Percentiles rank a stretch among this genome's conserved stretches.
phyloP scores from a whole-genome alignment of 1,140 invertebrate species.

The Pollicipes pollicipes region DNA sequence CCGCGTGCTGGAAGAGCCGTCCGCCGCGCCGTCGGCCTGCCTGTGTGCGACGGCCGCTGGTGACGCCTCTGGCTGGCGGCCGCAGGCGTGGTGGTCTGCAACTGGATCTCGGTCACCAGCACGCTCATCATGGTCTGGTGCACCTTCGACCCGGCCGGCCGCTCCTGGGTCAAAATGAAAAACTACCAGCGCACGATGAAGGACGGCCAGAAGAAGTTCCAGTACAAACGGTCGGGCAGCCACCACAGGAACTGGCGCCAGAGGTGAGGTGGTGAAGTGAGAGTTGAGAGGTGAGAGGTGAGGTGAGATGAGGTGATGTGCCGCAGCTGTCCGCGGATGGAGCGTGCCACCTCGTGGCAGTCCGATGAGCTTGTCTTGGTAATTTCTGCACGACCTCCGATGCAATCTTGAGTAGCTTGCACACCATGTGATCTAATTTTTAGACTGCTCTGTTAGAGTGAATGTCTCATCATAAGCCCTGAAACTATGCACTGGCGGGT shows the following conservation, averaged over 20 bases:
- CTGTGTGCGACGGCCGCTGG: neutral
- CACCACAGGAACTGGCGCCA: constrained; percentile 63
- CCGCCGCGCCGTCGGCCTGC: neutral
- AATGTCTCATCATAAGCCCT: no score
- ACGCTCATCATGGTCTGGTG: constrained; percentile 68
- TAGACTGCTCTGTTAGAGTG: no score
- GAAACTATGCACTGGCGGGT: no score
- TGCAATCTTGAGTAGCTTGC: no score
- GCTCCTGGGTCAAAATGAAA: constrained; percentile 89
- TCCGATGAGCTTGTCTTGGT: neutral
- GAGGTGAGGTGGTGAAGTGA: constrained; percentile 39
- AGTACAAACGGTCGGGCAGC: constrained; percentile 59
- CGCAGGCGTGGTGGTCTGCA: constrained; percentile 59
- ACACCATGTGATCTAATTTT: no score
- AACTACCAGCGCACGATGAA: constrained; percentile 66
- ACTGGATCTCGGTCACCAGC: constrained; percentile 53
- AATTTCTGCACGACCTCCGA: no score
- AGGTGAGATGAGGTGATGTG: no score
- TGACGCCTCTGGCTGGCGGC: constrained; percentile 11
- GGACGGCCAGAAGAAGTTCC: constrained; percentile 42
- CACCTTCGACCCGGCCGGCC: constrained; percentile 65
- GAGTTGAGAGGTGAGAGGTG: no score
- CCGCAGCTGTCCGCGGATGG: no score
- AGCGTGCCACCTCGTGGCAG: neutral
- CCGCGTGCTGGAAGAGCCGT: no score